Evolutionary conservation across 2,888 invertebrate genomes (phyloP), one percentile per base, ranked within the genome.

Genomic region (Watsonalla cultraria): DNA sequence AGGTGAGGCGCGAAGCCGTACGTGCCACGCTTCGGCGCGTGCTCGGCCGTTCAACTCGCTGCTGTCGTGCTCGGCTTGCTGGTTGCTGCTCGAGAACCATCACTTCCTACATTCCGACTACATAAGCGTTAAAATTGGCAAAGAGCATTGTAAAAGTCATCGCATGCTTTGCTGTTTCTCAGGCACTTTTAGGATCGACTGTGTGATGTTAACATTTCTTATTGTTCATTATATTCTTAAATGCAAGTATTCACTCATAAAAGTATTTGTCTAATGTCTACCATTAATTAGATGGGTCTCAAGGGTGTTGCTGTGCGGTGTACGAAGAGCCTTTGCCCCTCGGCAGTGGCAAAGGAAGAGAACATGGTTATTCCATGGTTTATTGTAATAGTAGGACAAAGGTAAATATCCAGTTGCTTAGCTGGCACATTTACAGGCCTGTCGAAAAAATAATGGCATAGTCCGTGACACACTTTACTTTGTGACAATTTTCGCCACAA

Each of bases 401-500:
- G 11, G 11, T 5, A 11, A 6, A n/a, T 1, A 42, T 11, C 11
- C 42, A 24, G 42, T 42, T 54, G 51, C 52, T 47, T 14, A 51
- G 52, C 52, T 47, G 13, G 7, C 47, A 50, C 55, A 55, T 54
- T 57, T 47, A 55, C 52, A 54, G 58, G 60, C 61, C 58, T 72
- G 72, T 73, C 70, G n/a, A n/a, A n/a, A 62, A 78, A 78, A 80
- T 88, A 88, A 87, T 86, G 83, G 85, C 80, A 74, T 68, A 68
- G 68, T 70, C 74, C 77, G 82, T 86, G 86, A 85, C 85, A 87
- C 74, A 85, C 71, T 85, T 87, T 83, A 80, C 76, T 78, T 76
- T 78, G 82, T 86, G 84, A 82, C 88, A 88, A 84, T 86, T 85
- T 84, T 82, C 75, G 78, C 76, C 66, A 65, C 74, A 75, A 86